Conservation (phyloP, 2,888 invertebrate species). For the Noctua janthina region DNA sequence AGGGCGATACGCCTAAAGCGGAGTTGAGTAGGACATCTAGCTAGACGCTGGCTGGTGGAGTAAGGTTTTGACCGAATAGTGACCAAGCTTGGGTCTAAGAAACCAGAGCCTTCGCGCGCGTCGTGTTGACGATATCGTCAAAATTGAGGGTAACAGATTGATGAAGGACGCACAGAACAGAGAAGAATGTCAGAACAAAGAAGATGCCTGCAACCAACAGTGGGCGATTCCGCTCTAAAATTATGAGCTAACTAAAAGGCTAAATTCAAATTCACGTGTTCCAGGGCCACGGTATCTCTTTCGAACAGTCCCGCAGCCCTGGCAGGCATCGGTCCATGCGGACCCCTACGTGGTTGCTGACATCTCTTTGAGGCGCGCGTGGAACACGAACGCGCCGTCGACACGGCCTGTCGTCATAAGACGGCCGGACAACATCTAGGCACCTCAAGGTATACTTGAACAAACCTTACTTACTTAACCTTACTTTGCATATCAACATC, state of each 20-base stretch:
- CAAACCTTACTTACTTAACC: no score
- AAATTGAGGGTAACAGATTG: neutral
- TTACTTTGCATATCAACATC: conserved; percentile 2
- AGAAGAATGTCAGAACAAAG: neutral
- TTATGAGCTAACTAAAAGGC: neutral
- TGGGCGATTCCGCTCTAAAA: neutral
- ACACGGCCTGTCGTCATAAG: no score
- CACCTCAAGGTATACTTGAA: neutral
- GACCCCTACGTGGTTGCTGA: no score
- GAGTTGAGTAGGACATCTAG: neutral
- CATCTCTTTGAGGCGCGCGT: no score
- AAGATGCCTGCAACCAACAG: neutral
- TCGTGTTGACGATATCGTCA: neutral
- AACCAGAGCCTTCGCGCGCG: neutral
- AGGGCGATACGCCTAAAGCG: neutral
- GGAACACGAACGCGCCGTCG: no score
- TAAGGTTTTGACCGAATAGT: no score
- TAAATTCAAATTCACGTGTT: neutral
- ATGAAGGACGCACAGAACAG: neutral
- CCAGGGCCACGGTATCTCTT: no score
- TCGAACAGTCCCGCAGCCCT: no score
- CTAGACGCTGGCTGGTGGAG: no score
- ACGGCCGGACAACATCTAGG: neutral
- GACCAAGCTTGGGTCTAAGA: no score
- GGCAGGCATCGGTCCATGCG: no score